Base-by-base conservation (phyloP, 37 sponge, comb jelly and placozoan genomes). In the Mnemiopsis leidyi region DNA sequence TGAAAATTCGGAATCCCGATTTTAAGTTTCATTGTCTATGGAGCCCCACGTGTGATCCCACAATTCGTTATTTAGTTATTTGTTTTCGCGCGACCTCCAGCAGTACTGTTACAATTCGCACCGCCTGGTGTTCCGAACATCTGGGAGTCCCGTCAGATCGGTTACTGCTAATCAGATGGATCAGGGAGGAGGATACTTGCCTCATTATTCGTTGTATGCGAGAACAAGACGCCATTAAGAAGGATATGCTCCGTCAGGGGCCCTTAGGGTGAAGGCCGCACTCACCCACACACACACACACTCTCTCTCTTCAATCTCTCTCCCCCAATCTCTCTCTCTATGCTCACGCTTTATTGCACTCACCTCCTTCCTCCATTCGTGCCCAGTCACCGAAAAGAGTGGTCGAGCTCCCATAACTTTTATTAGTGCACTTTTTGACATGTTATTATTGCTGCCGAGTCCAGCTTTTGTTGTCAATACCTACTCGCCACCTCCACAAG, bases 401-500 rank as follows among this genome's bases (percentile, higher is more conserved):
- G 61, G n/a, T n/a, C n/a, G n/a, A n/a, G n/a, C n/a, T n/a, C n/a
- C 61, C 61, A 48, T 48, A 5, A 48, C 61, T 48, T 48, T 48
- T 48, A 48, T 48, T 48, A 48, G 61, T 48, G 61, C 73, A 77
- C 79, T 77, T 77, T 77, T 77, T 77, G 79, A 77, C 79, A 77
- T 77, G 79, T 77, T 77, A 77, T 77, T 77, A 77, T 77, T 77
- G 36, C 79, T 77, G 35, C 36, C 79, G 1, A 32, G 20, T 9
- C 79, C 32, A 21, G 18, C 68, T 61, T 18, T 9, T 18, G 9
- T 69, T 69, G 73, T 69, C 73, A 20, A 69, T 48, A 48, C 9
- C 61, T 48, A 48, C 61, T 48, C 61, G 61, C 9, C 61, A 48
- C 61, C 61, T 48, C 61, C 61, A 13, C 61, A 48, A 48, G 61